Base-by-base conservation (phyloP, 2,797 vertebrate genomes). In the Phoebastria nigripes region DNA sequence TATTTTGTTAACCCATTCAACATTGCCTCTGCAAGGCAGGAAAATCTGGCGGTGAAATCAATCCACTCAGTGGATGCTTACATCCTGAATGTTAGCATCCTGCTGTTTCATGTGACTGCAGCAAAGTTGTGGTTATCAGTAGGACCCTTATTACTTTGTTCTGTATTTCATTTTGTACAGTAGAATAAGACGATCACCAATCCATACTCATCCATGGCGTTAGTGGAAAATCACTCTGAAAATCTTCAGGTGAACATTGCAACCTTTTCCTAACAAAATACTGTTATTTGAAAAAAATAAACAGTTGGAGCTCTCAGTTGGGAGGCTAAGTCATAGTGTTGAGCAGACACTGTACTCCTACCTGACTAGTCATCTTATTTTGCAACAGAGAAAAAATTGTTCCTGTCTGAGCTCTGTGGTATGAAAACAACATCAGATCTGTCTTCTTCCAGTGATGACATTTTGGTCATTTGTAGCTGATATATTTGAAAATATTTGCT, bases 401-500 rank as follows among this genome's bases (percentile, higher is more conserved):
- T 93, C 31, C 42, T 52, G 12, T 42, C 54, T 82, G 77, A 73
- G 37, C 41, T 55, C n/a, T 42, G 22, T n/a, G 20, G 13, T 73
- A 37, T 66, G 59, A 90, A 94, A 94, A 47, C 13, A 80, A 28
- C 33, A 55, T 55, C 52, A 82, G 7, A 21, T 79, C 46, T 95
- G 55, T 82, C 47, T 69, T 82, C 67, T 41, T 73, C 41, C 47
- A 41, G n/a, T 49, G 41, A 63, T 46, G 55, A 77, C 12, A 66
- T 61, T 73, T 82, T 82, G n/a, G 63, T 79, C 33, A 52, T 85
- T 92, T 89, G 39, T 80, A 56, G 41, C 47, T 77, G 66, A 52
- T 47, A 33, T 26, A 61, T 92, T 73, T 77, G n/a, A 87, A 93
- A 97, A 93, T 80, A 84, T 55, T 94, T 93, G 16, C 74, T 63